Evolutionary conservation across 1,140 invertebrate species (phyloP).

Genomic region (Drosophila burlai): DNA sequence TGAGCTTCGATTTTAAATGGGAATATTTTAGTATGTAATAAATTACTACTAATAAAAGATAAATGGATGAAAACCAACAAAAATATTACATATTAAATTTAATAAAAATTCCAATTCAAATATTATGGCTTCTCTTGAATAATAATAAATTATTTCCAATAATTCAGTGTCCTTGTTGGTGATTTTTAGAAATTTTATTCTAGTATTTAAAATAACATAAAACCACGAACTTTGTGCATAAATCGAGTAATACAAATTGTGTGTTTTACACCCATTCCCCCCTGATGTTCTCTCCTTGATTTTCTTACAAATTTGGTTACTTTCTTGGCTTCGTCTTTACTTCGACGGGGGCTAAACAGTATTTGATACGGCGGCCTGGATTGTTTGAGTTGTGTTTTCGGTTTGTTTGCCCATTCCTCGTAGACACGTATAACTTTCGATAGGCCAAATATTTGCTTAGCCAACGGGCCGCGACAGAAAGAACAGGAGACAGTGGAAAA

Average conservation of each 20-base stretch:
- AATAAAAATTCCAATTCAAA: not conserved
- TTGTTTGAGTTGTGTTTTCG: slow-evolving; percentile 39
- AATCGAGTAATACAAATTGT: slow-evolving; percentile 5
- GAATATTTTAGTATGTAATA: not conserved
- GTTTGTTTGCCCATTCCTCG: slow-evolving; percentile 34
- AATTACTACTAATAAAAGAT: too few relatives aligned
- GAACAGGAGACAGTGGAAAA: slow-evolving; percentile 14
- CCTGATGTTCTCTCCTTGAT: slow-evolving; percentile 2
- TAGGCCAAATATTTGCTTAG: slow-evolving; percentile 42
- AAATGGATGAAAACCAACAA: too few relatives aligned
- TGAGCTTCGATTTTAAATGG: not conserved
- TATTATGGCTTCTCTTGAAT: not conserved
- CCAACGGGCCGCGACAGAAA: slow-evolving; percentile 9
- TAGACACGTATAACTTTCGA: slow-evolving; percentile 47
- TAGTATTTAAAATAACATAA: not conserved
- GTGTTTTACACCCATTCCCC: not conserved
- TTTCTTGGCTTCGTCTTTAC: slow-evolving; percentile 16
- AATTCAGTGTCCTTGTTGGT: too few relatives aligned
- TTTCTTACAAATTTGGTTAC: slow-evolving; percentile 23
- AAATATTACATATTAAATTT: not conserved
- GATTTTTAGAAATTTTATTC: too few relatives aligned
- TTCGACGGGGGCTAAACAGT: slow-evolving; percentile 9
- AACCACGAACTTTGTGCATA: slow-evolving; percentile 3
- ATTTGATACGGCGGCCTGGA: slow-evolving; percentile 40
- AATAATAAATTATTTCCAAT: too few relatives aligned